A percentile compares a stretch with the other conserved stretches of the same genome.
Conservation (phyloP, 1,140 invertebrate genomes). For the Brachionus paranguensis region DNA sequence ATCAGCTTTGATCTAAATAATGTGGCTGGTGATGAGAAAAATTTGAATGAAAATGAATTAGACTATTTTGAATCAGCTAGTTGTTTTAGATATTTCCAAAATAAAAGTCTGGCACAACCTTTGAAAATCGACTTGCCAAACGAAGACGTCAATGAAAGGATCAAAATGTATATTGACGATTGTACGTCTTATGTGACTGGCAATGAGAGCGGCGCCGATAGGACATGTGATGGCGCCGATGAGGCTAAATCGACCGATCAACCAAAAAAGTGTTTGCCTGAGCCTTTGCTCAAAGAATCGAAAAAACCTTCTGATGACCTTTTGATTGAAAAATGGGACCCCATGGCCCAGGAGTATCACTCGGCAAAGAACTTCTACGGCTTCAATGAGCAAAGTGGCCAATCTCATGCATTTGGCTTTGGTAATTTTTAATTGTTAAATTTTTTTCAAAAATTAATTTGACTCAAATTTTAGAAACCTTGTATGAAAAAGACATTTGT, state of each 20-base stretch:
- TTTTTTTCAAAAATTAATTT: background rate
- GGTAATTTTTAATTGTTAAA: background rate
- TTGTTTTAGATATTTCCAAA: background rate
- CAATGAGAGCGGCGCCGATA: background rate
- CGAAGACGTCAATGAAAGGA: background rate
- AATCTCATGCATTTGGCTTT: background rate
- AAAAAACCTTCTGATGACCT: background rate
- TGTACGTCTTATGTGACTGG: background rate
- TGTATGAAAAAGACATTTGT: conserved; percentile 20
- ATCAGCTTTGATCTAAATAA: background rate
- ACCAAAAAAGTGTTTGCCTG: background rate
- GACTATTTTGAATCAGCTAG: background rate
- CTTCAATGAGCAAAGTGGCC: conserved; percentile 3
- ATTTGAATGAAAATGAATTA: background rate
- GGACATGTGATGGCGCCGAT: background rate
- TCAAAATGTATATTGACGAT: background rate
- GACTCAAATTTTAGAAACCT: background rate
- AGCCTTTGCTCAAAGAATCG: background rate
- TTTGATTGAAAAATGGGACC: conserved; percentile 6
- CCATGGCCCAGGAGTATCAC: background rate
- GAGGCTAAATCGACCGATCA: background rate
- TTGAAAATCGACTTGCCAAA: conserved; percentile 2
- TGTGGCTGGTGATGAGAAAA: background rate
- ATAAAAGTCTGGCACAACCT: background rate
- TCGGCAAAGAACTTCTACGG: conserved; percentile 16